Percentiles rank a stretch among this genome's conserved stretches.
Conservation (phyloP, 1,140 invertebrate genomes). For the Yoshiicerus persimilis region DNA sequence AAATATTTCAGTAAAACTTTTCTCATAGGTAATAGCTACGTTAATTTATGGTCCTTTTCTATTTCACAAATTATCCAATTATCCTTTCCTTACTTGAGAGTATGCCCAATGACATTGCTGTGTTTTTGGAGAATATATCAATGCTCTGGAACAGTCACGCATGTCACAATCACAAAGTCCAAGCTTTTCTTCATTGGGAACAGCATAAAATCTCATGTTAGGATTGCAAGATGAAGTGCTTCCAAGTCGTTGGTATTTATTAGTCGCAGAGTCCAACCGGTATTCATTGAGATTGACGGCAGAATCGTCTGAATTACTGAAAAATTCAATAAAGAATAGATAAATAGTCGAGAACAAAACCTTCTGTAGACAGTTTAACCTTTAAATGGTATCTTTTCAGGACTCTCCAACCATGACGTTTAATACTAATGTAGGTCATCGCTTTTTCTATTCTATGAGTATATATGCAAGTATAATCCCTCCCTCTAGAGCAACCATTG, state of each 20-base stretch:
- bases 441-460: background rate
- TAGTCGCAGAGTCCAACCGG: background rate
- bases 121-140: conserved; percentile 27
- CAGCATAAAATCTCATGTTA: conserved; percentile 34
- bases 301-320: background rate
- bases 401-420: background rate
- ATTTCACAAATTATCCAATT: no score
- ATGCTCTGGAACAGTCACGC: background rate
- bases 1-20: background rate
- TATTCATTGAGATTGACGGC: conserved; percentile 14
- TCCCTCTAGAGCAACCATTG: no score
- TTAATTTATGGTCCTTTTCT: background rate
- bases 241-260: conserved; percentile 24
- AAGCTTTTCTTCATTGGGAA: background rate
- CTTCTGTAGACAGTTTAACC: background rate
- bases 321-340: background rate
- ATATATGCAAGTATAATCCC: no score
- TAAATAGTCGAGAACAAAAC: background rate
- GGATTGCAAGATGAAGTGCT: background rate
- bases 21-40: background rate
- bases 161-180: conserved; percentile 31
- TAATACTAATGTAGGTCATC: background rate
- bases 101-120: conserved; percentile 26
- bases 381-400: no score
- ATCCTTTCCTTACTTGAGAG: conserved; percentile 3